Percentiles rank a stretch among this genome's conserved stretches.
Conservation (phyloP, 2,113 vertebrate genomes). For the Nothoprocta perdicaria region DNA sequence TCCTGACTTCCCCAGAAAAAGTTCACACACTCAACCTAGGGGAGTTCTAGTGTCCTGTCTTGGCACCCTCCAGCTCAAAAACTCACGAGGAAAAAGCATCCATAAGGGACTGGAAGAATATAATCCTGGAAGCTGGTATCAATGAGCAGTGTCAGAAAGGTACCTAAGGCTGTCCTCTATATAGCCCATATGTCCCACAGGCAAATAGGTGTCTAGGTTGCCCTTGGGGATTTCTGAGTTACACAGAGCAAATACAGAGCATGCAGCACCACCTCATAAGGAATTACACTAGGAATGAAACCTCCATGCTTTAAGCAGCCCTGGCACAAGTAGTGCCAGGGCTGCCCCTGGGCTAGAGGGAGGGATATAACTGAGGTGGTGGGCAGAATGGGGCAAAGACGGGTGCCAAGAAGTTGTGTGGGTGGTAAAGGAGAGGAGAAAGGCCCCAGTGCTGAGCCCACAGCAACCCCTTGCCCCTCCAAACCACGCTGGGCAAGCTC, state of each 20-base stretch:
- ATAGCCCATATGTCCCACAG: fast-evolving
- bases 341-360: not conserved
- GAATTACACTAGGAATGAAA: not conserved
- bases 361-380: not conserved
- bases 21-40: not conserved
- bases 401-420: not conserved
- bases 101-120: not conserved
- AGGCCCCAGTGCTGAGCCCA: fast-evolving
- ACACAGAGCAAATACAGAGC: fast-evolving
- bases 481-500: constrained; percentile 1
- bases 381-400: not conserved
- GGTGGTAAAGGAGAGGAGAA: not conserved
- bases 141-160: not conserved
- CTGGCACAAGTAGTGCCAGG: not conserved
- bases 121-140: not conserved
- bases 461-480: not conserved
- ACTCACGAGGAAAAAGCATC: not conserved
- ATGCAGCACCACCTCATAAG: not conserved
- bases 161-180: not conserved
- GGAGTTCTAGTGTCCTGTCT: not conserved
- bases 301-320: not conserved
- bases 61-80: not conserved
- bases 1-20: not conserved
- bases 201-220: not conserved
- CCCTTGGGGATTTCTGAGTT: not conserved